A percentile compares a stretch with the other conserved stretches of the same genome.
phyloP scores from a whole-genome alignment of 2,888 invertebrate species.

The Pyrrhosoma nymphula region DNA sequence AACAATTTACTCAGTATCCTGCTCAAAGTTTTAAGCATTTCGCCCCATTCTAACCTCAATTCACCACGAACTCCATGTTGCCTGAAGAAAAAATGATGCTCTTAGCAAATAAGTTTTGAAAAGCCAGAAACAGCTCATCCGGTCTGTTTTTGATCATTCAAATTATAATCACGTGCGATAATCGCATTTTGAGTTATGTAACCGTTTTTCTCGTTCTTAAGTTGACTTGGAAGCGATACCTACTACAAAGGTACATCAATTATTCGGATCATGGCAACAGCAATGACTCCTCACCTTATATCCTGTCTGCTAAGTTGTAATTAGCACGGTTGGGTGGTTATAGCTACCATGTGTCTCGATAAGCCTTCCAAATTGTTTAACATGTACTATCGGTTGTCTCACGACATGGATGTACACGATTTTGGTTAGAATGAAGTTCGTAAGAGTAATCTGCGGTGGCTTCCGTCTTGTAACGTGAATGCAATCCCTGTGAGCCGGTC shows the following conservation, averaged over 20 bases:
- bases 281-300: not conserved
- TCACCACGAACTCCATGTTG: not conserved
- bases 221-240: not conserved
- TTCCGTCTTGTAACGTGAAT: not conserved
- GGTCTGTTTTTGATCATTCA: not conserved
- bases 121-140: not conserved
- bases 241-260: not conserved
- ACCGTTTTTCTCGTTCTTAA: no score
- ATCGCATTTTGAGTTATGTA: no score
- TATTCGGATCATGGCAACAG: not conserved
- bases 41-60: not conserved
- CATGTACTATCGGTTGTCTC: not conserved
- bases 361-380: not conserved
- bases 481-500: not conserved
- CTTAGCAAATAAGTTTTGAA: not conserved
- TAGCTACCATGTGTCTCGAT: not conserved
- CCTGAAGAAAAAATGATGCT: not conserved
- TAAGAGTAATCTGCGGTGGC: not conserved
- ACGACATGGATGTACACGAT: not conserved
- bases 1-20: not conserved
- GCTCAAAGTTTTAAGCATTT: not conserved
- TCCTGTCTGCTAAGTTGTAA: slow-evolving; percentile 1
- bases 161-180: not conserved
- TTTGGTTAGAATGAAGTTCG: not conserved
- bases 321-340: not conserved